Percentiles rank a stretch among this genome's conserved stretches.
phyloP scores from a whole-genome alignment of 1,140 invertebrate genomes.

The Colletes latitarsis region DNA sequence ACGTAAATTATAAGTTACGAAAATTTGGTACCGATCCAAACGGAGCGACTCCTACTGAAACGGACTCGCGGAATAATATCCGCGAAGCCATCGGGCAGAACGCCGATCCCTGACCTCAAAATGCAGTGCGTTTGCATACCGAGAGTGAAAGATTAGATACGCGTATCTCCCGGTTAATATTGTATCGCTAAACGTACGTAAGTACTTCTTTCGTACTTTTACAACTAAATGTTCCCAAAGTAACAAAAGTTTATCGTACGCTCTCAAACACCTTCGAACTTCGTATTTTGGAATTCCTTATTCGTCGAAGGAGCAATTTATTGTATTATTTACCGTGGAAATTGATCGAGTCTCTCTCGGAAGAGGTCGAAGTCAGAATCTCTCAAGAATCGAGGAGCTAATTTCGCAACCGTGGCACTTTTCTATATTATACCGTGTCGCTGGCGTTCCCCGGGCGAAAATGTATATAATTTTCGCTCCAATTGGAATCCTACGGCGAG shows the following conservation, averaged over 20 bases:
- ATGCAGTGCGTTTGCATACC: constrained; percentile 30
- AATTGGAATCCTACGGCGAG: constrained; percentile 14
- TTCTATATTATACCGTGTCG: neutral
- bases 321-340: too few relatives aligned
- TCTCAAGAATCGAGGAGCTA: neutral
- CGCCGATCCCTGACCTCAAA: constrained; percentile 44
- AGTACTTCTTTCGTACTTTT: constrained; percentile 25
- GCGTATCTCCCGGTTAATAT: constrained; percentile 25
- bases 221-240: too few relatives aligned
- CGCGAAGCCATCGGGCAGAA: constrained; percentile 20
- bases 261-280: neutral
- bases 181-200: neutral
- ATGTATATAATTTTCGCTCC: neutral
- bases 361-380: neutral
- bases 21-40: constrained; percentile 30
- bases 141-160: constrained; percentile 25
- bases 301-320: too few relatives aligned
- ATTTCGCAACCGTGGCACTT: neutral
- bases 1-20: too few relatives aligned
- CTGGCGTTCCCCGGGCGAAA: neutral
- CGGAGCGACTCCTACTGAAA: neutral
- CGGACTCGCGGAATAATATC: constrained; percentile 17
- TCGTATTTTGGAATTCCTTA: neutral
- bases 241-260: too few relatives aligned
- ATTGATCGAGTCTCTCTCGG: neutral